These are phyloP conservation scores for Grapholita molesta DNA, from an alignment of 1,140 invertebrate species.

Conservation along the genomic window DNA sequence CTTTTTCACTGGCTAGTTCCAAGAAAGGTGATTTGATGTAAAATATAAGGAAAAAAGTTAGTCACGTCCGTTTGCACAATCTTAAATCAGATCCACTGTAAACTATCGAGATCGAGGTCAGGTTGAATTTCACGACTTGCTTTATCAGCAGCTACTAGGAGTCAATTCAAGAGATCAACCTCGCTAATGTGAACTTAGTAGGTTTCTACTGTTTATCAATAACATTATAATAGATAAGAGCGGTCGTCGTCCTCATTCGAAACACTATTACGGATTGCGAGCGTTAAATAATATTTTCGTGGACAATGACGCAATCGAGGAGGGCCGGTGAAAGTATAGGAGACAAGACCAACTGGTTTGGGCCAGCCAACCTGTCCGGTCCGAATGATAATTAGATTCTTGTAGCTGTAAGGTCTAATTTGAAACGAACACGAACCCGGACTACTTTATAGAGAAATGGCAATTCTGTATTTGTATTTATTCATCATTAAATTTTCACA, in stretches of 20 bases:
- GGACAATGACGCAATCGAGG: conserved; percentile 17
- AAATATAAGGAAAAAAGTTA: neutral
- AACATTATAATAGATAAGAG: conserved; percentile 13
- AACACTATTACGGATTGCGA: conserved; percentile 10
- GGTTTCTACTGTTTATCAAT: conserved; percentile 6
- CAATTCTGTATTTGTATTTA: neutral
- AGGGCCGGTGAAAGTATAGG: conserved; percentile 17
- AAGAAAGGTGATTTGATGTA: neutral
- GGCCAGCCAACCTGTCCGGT: neutral
- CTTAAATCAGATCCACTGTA: conserved; percentile 1
- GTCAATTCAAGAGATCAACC: conserved; percentile 16
- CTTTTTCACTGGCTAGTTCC: neutral
- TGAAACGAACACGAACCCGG: neutral
- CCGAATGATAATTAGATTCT: neutral
- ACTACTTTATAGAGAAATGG: no score
- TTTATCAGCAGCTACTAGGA: conserved; percentile 11
- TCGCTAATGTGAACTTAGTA: neutral
- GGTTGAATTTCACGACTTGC: conserved; percentile 16
- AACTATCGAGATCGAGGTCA: conserved; percentile 19
- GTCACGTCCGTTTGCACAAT: conserved; percentile 12
- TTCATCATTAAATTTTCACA: neutral
- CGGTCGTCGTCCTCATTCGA: conserved; percentile 17
- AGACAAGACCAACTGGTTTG: conserved; percentile 6
- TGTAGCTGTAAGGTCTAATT: neutral
- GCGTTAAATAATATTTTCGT: conserved; percentile 19